phyloP scores from a whole-genome alignment of 2,797 vertebrate species.

The Ateles fusciceps region DNA sequence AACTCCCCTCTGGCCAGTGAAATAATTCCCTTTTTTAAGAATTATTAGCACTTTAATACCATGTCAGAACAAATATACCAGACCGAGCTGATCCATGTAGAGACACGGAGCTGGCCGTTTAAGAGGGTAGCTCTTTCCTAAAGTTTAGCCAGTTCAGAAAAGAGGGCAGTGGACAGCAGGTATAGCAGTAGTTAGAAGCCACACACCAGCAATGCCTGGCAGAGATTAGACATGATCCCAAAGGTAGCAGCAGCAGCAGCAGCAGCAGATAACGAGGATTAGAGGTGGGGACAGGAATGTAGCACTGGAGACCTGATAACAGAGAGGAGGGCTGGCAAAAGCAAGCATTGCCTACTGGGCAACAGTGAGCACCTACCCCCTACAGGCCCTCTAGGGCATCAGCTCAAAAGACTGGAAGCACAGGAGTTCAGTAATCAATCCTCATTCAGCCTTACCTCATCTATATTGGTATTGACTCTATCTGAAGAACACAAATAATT shows the following conservation, averaged over 20 bases:
- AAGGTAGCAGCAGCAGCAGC: neutral
- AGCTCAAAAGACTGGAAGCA: neutral
- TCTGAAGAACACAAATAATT: neutral
- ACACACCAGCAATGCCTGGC: neutral
- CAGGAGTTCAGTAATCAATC: neutral
- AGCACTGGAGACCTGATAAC: neutral
- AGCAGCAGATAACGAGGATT: neutral
- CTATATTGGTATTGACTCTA: fast-evolving
- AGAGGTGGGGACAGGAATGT: neutral
- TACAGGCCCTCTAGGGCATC: neutral
- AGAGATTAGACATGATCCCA: neutral
- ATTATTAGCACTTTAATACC: neutral
- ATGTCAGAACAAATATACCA: neutral
- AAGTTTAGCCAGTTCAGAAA: neutral
- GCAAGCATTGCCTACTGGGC: too few species aligned
- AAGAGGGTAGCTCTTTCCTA: neutral
- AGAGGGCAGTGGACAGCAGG: neutral
- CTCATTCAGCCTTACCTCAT: neutral
- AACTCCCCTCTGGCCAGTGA: neutral
- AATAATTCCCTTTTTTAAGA: neutral
- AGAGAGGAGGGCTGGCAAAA: neutral
- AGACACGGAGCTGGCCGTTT: neutral
- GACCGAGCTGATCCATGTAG: neutral
- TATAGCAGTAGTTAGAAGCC: neutral
- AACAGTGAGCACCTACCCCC: fast-evolving